Percentiles rank a stretch among this genome's conserved stretches.
These are phyloP conservation scores for Mechanitis messenoides DNA, from an alignment of 2,888 invertebrate genomes.

Conservation along the genomic window DNA sequence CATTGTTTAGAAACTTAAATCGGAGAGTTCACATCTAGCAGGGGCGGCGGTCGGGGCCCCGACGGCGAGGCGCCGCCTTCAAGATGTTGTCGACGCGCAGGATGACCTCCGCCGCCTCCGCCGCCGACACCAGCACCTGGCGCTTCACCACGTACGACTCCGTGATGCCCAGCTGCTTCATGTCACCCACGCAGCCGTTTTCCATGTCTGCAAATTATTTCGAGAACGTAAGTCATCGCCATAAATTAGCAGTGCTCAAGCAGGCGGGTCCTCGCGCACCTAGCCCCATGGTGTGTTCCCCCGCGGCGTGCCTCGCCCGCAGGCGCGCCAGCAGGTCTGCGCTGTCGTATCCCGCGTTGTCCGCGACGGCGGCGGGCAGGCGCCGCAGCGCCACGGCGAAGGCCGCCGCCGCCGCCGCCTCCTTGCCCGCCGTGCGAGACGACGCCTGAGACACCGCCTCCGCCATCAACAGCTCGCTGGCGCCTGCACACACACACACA, in stretches of 20 bases:
- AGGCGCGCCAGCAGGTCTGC: slow-evolving; percentile 95
- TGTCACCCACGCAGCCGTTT: slow-evolving; percentile 90
- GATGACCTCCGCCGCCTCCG: slow-evolving; percentile 99
- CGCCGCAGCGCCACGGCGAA: slow-evolving; percentile 92
- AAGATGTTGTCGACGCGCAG: slow-evolving; percentile 98
- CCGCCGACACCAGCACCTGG: slow-evolving; percentile 94
- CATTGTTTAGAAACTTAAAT: no score
- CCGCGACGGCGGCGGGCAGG: slow-evolving; percentile 96
- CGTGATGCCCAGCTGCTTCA: slow-evolving; percentile 93
- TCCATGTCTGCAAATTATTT: slow-evolving; percentile 84
- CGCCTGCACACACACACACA: slow-evolving; percentile 66
- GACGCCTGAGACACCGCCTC: slow-evolving; percentile 91
- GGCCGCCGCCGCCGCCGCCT: slow-evolving; percentile 97
- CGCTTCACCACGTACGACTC: slow-evolving; percentile 98
- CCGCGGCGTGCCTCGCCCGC: slow-evolving; percentile 91
- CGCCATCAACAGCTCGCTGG: slow-evolving; percentile 98
- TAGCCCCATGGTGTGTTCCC: slow-evolving; percentile 85
- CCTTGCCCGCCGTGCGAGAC: slow-evolving; percentile 94
- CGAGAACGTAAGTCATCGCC: neutral
- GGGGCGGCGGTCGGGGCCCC: slow-evolving; percentile 89
- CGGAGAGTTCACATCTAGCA: slow-evolving; percentile 71
- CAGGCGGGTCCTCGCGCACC: slow-evolving; percentile 56
- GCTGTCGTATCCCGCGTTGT: slow-evolving; percentile 99
- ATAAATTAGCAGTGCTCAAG: no score
- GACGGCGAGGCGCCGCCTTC: slow-evolving; percentile 90